Conservation (phyloP, 2,113 vertebrate species). For the Prochilodus magdalenae region DNA sequence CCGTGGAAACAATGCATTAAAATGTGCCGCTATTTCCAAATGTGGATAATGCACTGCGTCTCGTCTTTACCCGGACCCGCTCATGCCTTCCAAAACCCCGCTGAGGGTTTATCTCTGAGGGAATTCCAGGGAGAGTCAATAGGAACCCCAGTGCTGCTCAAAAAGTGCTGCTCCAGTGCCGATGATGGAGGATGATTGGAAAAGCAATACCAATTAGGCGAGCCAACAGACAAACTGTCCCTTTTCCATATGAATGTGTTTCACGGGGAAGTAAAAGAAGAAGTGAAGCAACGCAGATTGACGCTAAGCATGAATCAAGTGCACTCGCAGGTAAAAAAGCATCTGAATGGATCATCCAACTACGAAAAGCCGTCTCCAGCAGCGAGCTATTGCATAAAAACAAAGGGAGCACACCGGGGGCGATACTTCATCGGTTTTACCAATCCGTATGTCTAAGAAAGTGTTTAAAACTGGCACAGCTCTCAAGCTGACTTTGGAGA, state of each 20-base stretch:
- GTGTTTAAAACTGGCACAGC: slow-evolving; percentile 9
- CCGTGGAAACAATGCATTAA: slow-evolving; percentile 34
- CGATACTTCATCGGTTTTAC: slow-evolving; percentile 21
- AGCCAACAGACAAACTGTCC: slow-evolving; percentile 38
- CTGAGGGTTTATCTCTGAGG: slow-evolving; percentile 25
- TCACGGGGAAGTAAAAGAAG: not conserved
- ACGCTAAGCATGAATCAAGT: slow-evolving; percentile 23
- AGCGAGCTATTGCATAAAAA: slow-evolving; percentile 5
- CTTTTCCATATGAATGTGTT: slow-evolving; percentile 18
- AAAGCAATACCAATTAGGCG: slow-evolving; percentile 51
- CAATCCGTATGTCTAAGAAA: slow-evolving; percentile 24
- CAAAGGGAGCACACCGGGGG: not conserved
- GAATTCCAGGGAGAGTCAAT: slow-evolving; percentile 21
- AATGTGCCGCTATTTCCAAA: slow-evolving; percentile 40
- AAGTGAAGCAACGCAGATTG: slow-evolving; percentile 41
- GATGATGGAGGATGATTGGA: slow-evolving; percentile 55
- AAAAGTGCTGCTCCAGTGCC: slow-evolving; percentile 19
- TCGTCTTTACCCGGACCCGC: slow-evolving; percentile 25
- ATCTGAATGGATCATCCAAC: slow-evolving; percentile 28
- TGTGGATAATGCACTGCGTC: slow-evolving; percentile 21
- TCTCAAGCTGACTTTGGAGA: slow-evolving; percentile 24
- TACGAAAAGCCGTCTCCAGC: not conserved
- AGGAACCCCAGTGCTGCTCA: slow-evolving; percentile 24
- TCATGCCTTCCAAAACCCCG: slow-evolving; percentile 48
- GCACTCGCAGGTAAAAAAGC: slow-evolving; percentile 35